Evolutionary conservation across 2,888 invertebrate genomes (phyloP).

Genomic region (Ditula angustiorana): DNA sequence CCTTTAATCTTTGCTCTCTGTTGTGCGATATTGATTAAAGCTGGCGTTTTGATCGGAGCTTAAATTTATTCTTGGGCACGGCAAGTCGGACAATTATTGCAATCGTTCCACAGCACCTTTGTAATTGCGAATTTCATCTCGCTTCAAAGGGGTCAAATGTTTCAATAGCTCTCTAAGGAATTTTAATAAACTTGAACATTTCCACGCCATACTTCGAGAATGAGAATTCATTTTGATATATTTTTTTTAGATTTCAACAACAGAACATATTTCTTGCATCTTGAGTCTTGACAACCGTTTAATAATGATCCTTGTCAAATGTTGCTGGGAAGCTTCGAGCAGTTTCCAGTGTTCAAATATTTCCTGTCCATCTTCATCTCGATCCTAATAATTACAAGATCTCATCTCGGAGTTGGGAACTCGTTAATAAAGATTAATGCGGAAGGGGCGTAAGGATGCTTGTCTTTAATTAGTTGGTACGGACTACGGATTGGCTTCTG

Average conservation of each 20-base stretch:
- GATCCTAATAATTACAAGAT: slow-evolving; percentile 20
- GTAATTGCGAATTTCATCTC: slow-evolving; percentile 23
- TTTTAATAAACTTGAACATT: slow-evolving; percentile 21
- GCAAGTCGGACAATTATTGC: slow-evolving; percentile 7
- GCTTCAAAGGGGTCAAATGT: slow-evolving; percentile 29
- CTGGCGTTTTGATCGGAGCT: background rate
- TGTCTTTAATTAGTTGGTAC: slow-evolving; percentile 19
- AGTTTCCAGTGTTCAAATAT: background rate
- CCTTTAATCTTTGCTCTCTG: slow-evolving; percentile 4
- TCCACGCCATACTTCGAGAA: background rate
- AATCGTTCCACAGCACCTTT: slow-evolving; percentile 12
- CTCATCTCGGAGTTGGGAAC: slow-evolving; percentile 20
- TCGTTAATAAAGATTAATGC: slow-evolving; percentile 24
- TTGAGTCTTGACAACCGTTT: slow-evolving; percentile 1
- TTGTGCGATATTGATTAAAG: slow-evolving; percentile 13
- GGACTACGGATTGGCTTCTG: background rate
- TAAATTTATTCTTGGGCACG: slow-evolving; percentile 14
- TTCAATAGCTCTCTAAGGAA: background rate
- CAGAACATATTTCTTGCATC: background rate
- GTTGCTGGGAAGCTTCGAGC: background rate
- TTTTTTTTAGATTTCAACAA: slow-evolving; percentile 9
- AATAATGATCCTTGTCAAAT: slow-evolving; percentile 1
- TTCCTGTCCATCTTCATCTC: slow-evolving; percentile 6
- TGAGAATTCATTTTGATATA: slow-evolving; percentile 11
- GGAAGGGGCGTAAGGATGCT: slow-evolving; percentile 9